Conservation (phyloP, 2,888 invertebrate species). For the Saturnia japonica region DNA sequence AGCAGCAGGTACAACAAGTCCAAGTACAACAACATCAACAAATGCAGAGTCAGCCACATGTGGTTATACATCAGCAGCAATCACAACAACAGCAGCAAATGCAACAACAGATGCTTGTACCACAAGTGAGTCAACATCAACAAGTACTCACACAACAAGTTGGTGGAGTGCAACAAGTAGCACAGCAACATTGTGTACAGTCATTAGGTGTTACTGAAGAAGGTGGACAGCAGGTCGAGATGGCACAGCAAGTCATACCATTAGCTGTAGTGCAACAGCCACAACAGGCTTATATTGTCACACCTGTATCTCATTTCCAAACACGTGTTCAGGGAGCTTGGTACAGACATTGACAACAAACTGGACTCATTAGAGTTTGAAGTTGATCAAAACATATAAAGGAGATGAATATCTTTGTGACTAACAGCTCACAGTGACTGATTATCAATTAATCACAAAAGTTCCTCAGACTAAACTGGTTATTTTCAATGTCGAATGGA, state of each 20-base stretch:
- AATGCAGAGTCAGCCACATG: slow-evolving; percentile 69
- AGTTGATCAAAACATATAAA: slow-evolving; percentile 31
- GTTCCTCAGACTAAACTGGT: background rate
- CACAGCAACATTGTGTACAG: slow-evolving; percentile 76
- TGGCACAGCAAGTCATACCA: slow-evolving; percentile 85
- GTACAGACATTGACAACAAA: slow-evolving; percentile 75
- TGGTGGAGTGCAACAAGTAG: slow-evolving; percentile 68
- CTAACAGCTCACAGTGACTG: slow-evolving; percentile 49
- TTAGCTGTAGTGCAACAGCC: slow-evolving; percentile 84
- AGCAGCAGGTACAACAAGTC: slow-evolving; percentile 69
- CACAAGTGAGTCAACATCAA: slow-evolving; percentile 78
- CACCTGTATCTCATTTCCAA: slow-evolving; percentile 85
- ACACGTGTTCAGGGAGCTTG: slow-evolving; percentile 83
- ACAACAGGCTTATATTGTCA: slow-evolving; percentile 84
- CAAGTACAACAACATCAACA: slow-evolving; percentile 74
- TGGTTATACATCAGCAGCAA: slow-evolving; percentile 70
- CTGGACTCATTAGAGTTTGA: slow-evolving; percentile 33
- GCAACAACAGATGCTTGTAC: slow-evolving; percentile 78
- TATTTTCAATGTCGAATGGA: background rate
- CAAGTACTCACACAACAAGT: slow-evolving; percentile 73
- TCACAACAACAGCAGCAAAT: slow-evolving; percentile 61
- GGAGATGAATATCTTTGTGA: slow-evolving; percentile 43
- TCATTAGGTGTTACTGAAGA: slow-evolving; percentile 76
- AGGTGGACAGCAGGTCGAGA: slow-evolving; percentile 80
- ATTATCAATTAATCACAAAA: background rate